phyloP scores from a whole-genome alignment of 2,888 invertebrate species.

The Coelinius sp. region DNA sequence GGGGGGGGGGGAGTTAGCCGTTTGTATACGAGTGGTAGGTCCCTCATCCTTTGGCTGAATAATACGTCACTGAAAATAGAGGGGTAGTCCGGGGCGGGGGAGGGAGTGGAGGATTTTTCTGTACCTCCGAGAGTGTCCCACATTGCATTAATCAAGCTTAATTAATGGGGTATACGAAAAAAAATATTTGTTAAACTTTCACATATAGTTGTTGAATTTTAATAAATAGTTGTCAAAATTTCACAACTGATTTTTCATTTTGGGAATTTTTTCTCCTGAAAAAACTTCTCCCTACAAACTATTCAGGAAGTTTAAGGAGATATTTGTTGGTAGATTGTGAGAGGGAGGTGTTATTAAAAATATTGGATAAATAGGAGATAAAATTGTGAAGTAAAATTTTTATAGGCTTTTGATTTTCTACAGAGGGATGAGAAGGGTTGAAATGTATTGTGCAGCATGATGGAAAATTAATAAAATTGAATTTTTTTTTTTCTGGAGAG shows the following conservation, averaged over 20 bases:
- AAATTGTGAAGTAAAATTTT: not conserved
- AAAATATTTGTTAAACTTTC: too few relatives aligned
- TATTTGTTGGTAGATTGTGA: too few relatives aligned
- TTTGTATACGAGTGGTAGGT: constrained; percentile 8
- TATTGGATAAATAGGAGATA: not conserved
- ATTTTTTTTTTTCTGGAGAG: not conserved
- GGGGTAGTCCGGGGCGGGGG: too few relatives aligned
- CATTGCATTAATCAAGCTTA: constrained; percentile 63
- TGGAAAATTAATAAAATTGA: constrained; percentile 10
- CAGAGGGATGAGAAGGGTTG: not conserved
- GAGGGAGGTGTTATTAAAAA: constrained; percentile 10
- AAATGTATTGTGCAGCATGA: not conserved
- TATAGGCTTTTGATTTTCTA: not conserved
- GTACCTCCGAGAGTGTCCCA: constrained; percentile 45
- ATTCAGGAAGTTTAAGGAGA: too few relatives aligned
- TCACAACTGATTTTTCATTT: too few relatives aligned
- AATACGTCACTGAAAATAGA: constrained; percentile 12
- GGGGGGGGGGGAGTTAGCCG: not conserved
- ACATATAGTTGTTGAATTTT: too few relatives aligned
- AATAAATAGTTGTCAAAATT: too few relatives aligned
- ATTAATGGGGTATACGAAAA: constrained; percentile 55
- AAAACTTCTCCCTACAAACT: too few relatives aligned
- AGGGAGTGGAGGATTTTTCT: constrained; percentile 42
- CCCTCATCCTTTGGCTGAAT: constrained; percentile 8
- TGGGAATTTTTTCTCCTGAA: too few relatives aligned